phyloP scores from a whole-genome alignment of 2,797 vertebrate species.

The Gouania willdenowi region DNA sequence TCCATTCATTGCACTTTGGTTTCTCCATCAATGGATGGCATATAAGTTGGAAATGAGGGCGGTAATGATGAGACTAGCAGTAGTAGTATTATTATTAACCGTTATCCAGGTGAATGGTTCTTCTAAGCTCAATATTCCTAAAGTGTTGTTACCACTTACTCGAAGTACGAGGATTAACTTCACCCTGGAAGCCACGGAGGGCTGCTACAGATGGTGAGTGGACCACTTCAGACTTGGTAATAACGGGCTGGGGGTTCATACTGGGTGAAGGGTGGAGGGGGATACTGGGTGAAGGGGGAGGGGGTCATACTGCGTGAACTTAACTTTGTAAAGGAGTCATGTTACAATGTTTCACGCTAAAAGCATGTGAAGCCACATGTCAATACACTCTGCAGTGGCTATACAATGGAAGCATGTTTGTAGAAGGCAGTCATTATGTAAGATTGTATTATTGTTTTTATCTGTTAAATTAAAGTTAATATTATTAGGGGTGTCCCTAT shows the following conservation, averaged over 20 bases:
- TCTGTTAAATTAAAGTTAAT: too few species aligned
- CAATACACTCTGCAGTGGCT: too few species aligned
- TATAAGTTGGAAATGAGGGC: conserved; percentile 38
- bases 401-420: too few species aligned
- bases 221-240: background rate
- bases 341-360: too few species aligned
- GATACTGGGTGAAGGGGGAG: background rate
- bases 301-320: too few species aligned
- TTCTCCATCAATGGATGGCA: background rate
- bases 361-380: conserved; percentile 25
- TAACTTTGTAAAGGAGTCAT: too few species aligned
- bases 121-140: conserved; percentile 89
- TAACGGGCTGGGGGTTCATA: too few species aligned
- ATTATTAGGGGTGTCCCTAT: too few species aligned
- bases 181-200: conserved; percentile 89
- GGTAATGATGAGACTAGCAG: background rate
- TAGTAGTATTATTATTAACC: conserved; percentile 6
- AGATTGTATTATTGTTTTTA: too few species aligned
- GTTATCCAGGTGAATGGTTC: conserved; percentile 18
- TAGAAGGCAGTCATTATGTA: too few species aligned
- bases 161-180: conserved; percentile 87
- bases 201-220: conserved; percentile 97
- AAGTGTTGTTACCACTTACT: conserved; percentile 90
- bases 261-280: background rate
- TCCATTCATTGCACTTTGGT: conserved; percentile 15